phyloP scores from a whole-genome alignment of 2,113 vertebrate genomes.

The Bubalus kerabau region DNA sequence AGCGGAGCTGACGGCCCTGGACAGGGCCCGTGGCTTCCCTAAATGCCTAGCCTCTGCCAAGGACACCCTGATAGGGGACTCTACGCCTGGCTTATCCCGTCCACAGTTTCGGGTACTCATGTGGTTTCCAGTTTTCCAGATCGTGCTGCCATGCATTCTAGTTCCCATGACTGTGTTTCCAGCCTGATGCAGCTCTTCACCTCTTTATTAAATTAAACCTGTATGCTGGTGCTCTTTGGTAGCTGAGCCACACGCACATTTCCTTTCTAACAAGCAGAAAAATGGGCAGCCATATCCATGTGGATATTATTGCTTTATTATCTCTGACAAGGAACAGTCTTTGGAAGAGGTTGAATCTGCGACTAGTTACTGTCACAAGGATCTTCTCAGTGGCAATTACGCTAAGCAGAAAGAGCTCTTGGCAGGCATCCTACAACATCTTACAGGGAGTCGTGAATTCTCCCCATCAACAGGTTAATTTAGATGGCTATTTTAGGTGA shows the following conservation, averaged over 20 bases:
- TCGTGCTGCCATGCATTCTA: rapidly evolving
- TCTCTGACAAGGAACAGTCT: neutral
- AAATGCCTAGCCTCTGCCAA: neutral
- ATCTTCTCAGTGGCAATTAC: conserved; percentile 17
- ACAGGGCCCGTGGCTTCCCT: neutral
- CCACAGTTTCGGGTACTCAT: neutral
- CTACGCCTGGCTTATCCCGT: neutral
- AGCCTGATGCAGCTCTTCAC: neutral
- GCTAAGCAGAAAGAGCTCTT: neutral
- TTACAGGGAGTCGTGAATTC: conserved; percentile 26
- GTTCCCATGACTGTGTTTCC: neutral
- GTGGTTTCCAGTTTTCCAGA: neutral
- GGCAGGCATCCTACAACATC: neutral
- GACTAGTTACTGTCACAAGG: conserved; percentile 12
- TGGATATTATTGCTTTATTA: neutral
- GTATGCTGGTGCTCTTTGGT: neutral
- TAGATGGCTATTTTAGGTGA: neutral
- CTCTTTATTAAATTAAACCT: neutral
- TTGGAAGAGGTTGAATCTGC: neutral
- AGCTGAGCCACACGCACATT: neutral
- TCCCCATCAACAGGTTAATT: conserved; percentile 14
- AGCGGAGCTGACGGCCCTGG: neutral
- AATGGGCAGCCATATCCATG: neutral
- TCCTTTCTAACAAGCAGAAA: neutral
- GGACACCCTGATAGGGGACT: neutral